These are phyloP conservation scores for Dryobota labecula DNA, from an alignment of 2,888 invertebrate species.

Conservation along the genomic window DNA sequence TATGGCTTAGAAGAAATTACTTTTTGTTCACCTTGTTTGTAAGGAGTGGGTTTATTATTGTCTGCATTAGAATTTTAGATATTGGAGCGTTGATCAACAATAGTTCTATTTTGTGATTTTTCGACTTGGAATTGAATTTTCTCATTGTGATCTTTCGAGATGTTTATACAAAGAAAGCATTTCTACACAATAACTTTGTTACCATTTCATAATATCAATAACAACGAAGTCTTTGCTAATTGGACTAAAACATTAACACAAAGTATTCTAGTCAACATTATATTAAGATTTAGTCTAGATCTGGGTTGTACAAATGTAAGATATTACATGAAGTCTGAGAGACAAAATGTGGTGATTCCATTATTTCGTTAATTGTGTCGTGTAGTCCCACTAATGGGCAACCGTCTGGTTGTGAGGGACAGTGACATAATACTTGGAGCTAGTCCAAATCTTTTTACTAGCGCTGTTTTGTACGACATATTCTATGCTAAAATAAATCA, in stretches of 20 bases:
- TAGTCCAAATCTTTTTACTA: slow-evolving; percentile 55
- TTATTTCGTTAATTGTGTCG: slow-evolving; percentile 59
- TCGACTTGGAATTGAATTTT: slow-evolving; percentile 5
- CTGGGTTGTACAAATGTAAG: slow-evolving; percentile 15
- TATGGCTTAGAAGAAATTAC: slow-evolving; percentile 46
- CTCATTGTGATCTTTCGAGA: slow-evolving; percentile 5
- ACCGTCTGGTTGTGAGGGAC: slow-evolving; percentile 50
- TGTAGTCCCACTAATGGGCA: slow-evolving; percentile 55
- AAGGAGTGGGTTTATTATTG: slow-evolving; percentile 23
- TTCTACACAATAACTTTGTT: background rate
- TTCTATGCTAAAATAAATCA: slow-evolving; percentile 38
- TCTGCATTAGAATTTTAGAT: slow-evolving; percentile 9
- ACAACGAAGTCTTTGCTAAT: slow-evolving; percentile 30
- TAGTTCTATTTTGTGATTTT: slow-evolving; percentile 4
- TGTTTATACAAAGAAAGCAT: background rate
- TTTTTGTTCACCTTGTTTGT: slow-evolving; percentile 45
- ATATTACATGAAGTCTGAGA: slow-evolving; percentile 33
- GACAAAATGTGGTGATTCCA: slow-evolving; percentile 46
- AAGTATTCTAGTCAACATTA: slow-evolving; percentile 10
- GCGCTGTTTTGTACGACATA: slow-evolving; percentile 23
- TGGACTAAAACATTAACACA: slow-evolving; percentile 21
- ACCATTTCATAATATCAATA: background rate
- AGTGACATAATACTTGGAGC: slow-evolving; percentile 60
- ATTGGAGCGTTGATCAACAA: slow-evolving; percentile 21
- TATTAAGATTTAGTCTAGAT: slow-evolving; percentile 16